A percentile compares a stretch with the other conserved stretches of the same genome.
Evolutionary conservation across 1,140 invertebrate genomes (phyloP).

Genomic region (Macrosteles quadrilineatus): DNA sequence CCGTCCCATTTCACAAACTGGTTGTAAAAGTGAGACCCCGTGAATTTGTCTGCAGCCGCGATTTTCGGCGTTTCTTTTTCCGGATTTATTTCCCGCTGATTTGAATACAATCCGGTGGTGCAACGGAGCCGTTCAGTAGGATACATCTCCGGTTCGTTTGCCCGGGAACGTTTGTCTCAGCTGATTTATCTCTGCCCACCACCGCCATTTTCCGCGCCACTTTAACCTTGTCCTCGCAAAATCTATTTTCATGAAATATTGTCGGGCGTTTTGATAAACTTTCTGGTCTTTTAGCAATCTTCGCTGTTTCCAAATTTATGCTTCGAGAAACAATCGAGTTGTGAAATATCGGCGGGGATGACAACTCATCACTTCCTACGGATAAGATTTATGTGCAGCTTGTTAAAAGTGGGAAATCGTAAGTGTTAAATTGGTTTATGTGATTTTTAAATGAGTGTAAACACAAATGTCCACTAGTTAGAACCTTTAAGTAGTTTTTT

Average conservation of each 20-base stretch:
- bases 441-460: too few relatives aligned
- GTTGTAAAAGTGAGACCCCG: background rate
- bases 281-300: background rate
- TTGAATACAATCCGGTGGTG: constrained; percentile 7
- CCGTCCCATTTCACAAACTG: background rate
- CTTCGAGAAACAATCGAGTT: too few relatives aligned
- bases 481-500: too few relatives aligned
- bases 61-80: constrained; percentile 21
- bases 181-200: background rate
- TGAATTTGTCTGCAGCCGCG: background rate
- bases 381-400: too few relatives aligned
- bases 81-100: constrained; percentile 19
- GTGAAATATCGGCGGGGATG: too few relatives aligned
- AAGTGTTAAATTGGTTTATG: too few relatives aligned
- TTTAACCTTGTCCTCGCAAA: constrained; percentile 17
- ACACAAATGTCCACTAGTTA: too few relatives aligned
- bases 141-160: background rate
- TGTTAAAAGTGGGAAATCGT: too few relatives aligned
- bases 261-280: background rate
- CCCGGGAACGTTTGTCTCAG: background rate
- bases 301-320: too few relatives aligned
- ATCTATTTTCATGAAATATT: constrained; percentile 21
- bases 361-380: too few relatives aligned
- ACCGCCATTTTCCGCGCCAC: background rate
- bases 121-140: background rate